Percentiles rank a stretch among this genome's conserved stretches.
phyloP scores from a whole-genome alignment of 2,888 invertebrate species.

The Epsilonema sp. region DNA sequence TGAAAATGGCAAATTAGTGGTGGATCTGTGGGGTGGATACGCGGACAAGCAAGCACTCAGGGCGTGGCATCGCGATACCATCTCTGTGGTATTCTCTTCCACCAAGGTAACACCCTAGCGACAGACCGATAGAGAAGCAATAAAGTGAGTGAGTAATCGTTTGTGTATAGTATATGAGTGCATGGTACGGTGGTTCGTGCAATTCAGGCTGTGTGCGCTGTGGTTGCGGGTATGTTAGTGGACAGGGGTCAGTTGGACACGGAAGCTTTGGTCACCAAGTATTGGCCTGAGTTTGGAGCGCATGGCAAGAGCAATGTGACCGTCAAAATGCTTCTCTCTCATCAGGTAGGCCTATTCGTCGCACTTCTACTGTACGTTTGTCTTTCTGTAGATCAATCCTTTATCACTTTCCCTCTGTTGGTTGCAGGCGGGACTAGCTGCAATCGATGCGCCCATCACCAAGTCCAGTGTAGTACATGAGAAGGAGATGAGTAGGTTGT shows the following conservation, averaged over 20 bases:
- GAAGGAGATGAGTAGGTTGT: constrained; percentile 20
- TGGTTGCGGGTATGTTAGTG: constrained; percentile 21
- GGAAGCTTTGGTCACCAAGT: constrained; percentile 21
- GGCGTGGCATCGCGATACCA: constrained; percentile 29
- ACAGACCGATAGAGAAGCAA: no score
- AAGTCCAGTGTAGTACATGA: constrained; percentile 21
- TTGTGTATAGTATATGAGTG: no score
- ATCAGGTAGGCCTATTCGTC: no score
- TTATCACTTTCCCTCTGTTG: no score
- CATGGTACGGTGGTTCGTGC: no score
- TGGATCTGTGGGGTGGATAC: constrained; percentile 32
- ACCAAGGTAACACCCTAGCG: constrained; percentile 29
- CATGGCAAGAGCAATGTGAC: constrained; percentile 30
- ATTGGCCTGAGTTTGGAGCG: constrained; percentile 32
- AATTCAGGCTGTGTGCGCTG: constrained; percentile 14
- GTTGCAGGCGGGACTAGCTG: constrained; percentile 28
- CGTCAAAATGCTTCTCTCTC: constrained; percentile 27
- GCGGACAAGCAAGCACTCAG: constrained; percentile 23
- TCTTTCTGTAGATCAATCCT: no score
- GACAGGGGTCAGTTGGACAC: constrained; percentile 29
- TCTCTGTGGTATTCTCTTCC: constrained; percentile 27
- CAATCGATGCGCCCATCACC: constrained; percentile 19
- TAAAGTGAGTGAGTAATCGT: no score
- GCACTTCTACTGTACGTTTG: no score
- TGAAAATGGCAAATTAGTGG: constrained; percentile 27